phyloP scores from a whole-genome alignment of 1,140 invertebrate species.

The Cotesia chilonis region DNA sequence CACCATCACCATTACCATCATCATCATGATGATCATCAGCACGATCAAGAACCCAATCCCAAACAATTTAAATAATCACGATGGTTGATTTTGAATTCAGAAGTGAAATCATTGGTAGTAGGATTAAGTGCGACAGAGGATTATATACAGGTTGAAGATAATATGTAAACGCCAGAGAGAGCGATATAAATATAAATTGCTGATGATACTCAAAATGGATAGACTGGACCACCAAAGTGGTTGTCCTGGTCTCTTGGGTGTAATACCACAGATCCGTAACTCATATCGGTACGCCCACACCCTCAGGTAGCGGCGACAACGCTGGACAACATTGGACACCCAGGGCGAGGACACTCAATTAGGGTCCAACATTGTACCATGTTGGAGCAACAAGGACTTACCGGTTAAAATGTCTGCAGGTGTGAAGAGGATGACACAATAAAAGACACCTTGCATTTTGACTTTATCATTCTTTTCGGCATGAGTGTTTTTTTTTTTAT shows the following conservation, averaged over 20 bases:
- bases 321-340: conserved; percentile 63
- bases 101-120: conserved; percentile 25
- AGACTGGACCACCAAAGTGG: conserved; percentile 61
- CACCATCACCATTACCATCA: too few species aligned
- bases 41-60: neutral
- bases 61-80: neutral
- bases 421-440: conserved; percentile 29
- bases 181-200: conserved; percentile 55
- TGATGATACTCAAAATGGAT: conserved; percentile 52
- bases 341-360: conserved; percentile 66
- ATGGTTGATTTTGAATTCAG: neutral
- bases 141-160: conserved; percentile 38
- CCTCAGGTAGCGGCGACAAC: conserved; percentile 65
- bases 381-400: conserved; percentile 24
- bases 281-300: conserved; percentile 65
- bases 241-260: conserved; percentile 40
- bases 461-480: neutral
- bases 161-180: conserved; percentile 24
- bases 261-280: conserved; percentile 66
- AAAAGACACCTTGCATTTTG: conserved; percentile 25
- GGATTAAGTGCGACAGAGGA: conserved; percentile 33
- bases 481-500: conserved; percentile 12
- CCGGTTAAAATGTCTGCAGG: neutral
- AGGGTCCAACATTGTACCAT: conserved; percentile 45
- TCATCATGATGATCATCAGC: too few species aligned